Base-by-base conservation (phyloP, 2,113 vertebrate species). In the Amia ocellicauda region DNA sequence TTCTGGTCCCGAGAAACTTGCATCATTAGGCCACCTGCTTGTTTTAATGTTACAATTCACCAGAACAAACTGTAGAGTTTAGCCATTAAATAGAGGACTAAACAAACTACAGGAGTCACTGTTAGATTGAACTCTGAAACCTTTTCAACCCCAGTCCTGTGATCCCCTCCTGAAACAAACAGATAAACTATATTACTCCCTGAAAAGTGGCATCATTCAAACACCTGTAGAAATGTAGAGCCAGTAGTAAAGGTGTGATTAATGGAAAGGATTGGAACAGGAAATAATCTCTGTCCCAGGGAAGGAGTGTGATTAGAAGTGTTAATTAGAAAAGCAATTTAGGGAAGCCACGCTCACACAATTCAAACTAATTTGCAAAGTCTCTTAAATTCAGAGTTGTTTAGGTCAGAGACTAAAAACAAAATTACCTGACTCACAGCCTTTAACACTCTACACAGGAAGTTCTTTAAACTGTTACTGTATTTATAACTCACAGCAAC, bases 191-290 rank as follows among this genome's bases (percentile, higher is more conserved):
- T n/a, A n/a, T n/a, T n/a, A n/a, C n/a, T n/a, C n/a, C n/a, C n/a
- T n/a, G n/a, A n/a, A n/a, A n/a, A n/a, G n/a, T n/a, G n/a, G n/a
- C n/a, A n/a, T n/a, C n/a, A n/a, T n/a, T n/a, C n/a, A n/a, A n/a
- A n/a, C 14, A 60, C 64, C 59, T 41, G 58, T 73, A 70, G 71
- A 31, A 68, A 73, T 65, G 71, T 76, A 69, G 70, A 82, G 70
- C 85, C 64, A 74, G 68, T 68, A 68, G 76, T 85, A 75, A 79
- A 85, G 84, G 79, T 88, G 83, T 77, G 77, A 75, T 57, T 52
- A 9, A 26, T 40, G 31, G 51, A 65, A 31, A 59, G 60, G 71
- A 71, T 67, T 78, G 58, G 58, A 61, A 75, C 64, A 77, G 66
- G 69, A 71, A 66, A 67, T 62, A 60, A 24, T 65, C 69, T n/a